Base-by-base conservation (phyloP, 1,140 invertebrate species). In the Anastatus disparis region DNA sequence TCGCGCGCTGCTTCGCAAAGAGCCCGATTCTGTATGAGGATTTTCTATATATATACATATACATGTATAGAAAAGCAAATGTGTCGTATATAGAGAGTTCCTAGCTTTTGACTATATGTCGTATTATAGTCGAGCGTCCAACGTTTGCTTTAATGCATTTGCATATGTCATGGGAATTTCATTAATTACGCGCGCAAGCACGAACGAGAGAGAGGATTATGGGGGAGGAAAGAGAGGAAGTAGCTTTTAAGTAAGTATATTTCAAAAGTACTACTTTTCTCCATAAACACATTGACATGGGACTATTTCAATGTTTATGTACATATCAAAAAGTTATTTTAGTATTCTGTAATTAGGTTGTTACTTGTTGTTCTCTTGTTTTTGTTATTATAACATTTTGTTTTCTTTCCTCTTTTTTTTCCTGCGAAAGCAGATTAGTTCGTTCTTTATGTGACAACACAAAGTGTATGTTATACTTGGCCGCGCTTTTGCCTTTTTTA, bases 131-230 rank as follows among this genome's bases (percentile, higher is more conserved):
- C 31, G 31, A 48, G 10, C n/a, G 9, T 1, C 12, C 24, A 13
- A n/a, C n/a, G n/a, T n/a, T n/a, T n/a, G n/a, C n/a, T n/a, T n/a
- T n/a, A n/a, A n/a, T 20, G 42, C 69, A 71, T 71, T 71, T 71
- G 70, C 70, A 71, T 65, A 65, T 52, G 62, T 71, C 70, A 59
- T 52, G n/a, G 55, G 70, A n/a, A 38, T 71, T 71, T 66, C 62
- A 66, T 71, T 71, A 66, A 71, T 71, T 59, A 55, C 62, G 24
- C 24, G 0, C 17, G 44, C 58, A 48, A 22, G 27, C 13, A 22
- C 31, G 17, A n/a, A n/a, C n/a, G n/a, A n/a, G n/a, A n/a, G n/a
- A n/a, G n/a, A 67, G 46, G 66, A 69, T 61, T 61, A 69, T 53
- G 35, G 27, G 27, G 15, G 29, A 27, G 15, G 22, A 35, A 13